Conservation (phyloP, 2,113 vertebrate species). For the Andinoacara biseriatus region DNA sequence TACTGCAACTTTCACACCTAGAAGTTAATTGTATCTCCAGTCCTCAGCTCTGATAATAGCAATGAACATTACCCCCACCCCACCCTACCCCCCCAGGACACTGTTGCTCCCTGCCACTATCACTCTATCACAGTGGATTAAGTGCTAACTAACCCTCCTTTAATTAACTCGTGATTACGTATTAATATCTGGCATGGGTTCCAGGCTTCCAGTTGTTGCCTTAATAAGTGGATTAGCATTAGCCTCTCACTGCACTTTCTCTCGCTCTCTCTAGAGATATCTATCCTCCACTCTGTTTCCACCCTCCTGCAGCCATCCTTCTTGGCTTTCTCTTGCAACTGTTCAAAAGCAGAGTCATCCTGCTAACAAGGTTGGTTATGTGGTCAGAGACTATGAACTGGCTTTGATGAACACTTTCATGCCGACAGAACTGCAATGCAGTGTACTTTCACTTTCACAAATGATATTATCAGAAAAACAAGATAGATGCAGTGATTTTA, state of each 20-base stretch:
- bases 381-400: slow-evolving; percentile 59
- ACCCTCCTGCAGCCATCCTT: slow-evolving; percentile 37
- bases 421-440: background rate
- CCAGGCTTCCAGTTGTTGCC: slow-evolving; percentile 74
- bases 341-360: slow-evolving; percentile 63
- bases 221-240: slow-evolving; percentile 82
- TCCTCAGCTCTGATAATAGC: slow-evolving; percentile 47
- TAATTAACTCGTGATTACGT: slow-evolving; percentile 81
- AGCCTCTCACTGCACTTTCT: slow-evolving; percentile 65
- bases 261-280: slow-evolving; percentile 49
- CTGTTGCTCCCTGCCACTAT: slow-evolving; percentile 53
- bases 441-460: background rate
- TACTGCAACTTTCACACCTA: slow-evolving; percentile 32
- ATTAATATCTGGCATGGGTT: slow-evolving; percentile 77
- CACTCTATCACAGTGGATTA: slow-evolving; percentile 72
- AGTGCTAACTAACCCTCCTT: slow-evolving; percentile 73
- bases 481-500: background rate
- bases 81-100: slow-evolving; percentile 48
- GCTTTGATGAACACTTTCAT: background rate
- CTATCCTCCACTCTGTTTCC: slow-evolving; percentile 23
- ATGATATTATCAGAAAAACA: background rate
- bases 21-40: slow-evolving; percentile 57
- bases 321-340: slow-evolving; percentile 59
- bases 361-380: slow-evolving; percentile 63
- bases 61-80: slow-evolving; percentile 6